Base-by-base conservation (phyloP, 2,797 vertebrate genomes). In the Clamator glandarius region DNA sequence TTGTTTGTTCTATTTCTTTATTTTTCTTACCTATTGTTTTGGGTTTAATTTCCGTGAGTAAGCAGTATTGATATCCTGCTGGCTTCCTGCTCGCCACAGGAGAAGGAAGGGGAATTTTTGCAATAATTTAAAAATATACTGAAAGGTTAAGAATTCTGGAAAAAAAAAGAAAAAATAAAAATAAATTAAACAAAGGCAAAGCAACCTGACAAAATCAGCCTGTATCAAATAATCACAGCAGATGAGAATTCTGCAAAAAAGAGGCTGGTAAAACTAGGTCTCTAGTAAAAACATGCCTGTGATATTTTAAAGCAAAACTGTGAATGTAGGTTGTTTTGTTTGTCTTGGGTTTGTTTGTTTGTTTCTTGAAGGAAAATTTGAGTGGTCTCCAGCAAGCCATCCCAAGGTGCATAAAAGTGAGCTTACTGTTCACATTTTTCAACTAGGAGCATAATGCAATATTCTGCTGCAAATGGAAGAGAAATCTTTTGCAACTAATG, bases 21-120 rank as follows among this genome's bases (percentile, higher is more conserved):
- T 97, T 96, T 97, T 96, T 90, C 93, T 95, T 96, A 95, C 92
- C 88, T 95, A 92, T 88, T 96, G 95, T 96, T 96, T 95, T 90
- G 85, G 25, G 91, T 95, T 90, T 91, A 87, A 86, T 95, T 95
- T 96, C 95, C 89, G 72, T 91, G 87, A 92, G 92, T 95, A 96
- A 96, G 94, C 92, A 84, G 95, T 94, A 96, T 95, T 94, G 87
- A 87, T 96, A 96, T 96, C 95, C 93, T 96, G 91, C 92, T 95
- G 93, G 91, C 87, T 96, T 97, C 96, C 95, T 95, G 93, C 91
- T 93, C 79, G 87, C 92, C 74, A 92, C 92, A 86, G 69, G 89
- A 97, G 89, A 90, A 95, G 95, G 92, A 96, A 96, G 87, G 85
- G 91, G 67, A 93, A 90, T 97, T 96, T 96, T 79, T 93, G 87